Conservation (phyloP, 2,113 vertebrate genomes). For the Takifugu flavidus region DNA sequence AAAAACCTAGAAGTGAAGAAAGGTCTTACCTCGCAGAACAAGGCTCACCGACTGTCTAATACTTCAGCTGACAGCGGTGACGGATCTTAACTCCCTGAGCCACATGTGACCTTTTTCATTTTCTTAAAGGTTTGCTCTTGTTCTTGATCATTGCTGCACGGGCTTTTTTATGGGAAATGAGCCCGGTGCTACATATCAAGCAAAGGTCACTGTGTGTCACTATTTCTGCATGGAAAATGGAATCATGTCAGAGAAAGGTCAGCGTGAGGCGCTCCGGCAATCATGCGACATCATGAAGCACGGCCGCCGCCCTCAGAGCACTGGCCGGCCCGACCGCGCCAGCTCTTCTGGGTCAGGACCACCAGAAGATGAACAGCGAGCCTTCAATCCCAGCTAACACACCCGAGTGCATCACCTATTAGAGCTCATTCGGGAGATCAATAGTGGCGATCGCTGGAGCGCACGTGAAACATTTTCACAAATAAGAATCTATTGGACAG, state of each 20-base stretch:
- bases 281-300: conserved; percentile 16
- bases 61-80: conserved; percentile 14
- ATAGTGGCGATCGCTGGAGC: conserved; percentile 13
- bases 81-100: conserved; percentile 43
- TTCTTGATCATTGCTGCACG: conserved; percentile 33
- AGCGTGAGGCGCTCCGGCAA: conserved; percentile 42
- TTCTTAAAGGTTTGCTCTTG: conserved; percentile 41
- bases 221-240: conserved; percentile 33
- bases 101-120: conserved; percentile 55
- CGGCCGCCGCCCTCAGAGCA: no score
- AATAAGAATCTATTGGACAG: neutral
- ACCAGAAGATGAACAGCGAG: neutral
- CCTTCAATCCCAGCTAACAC: conserved; percentile 13
- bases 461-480: neutral
- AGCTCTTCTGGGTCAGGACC: no score
- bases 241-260: conserved; percentile 58
- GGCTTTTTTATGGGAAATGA: conserved; percentile 52
- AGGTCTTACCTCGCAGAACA: conserved; percentile 30
- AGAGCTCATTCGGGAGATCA: conserved; percentile 27
- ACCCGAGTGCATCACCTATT: conserved; percentile 11
- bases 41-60: conserved; percentile 19
- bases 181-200: conserved; percentile 62
- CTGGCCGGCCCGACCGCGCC: no score
- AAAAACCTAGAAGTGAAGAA: conserved; percentile 18
- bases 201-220: conserved; percentile 63